A percentile compares a stretch with the other conserved stretches of the same genome.
phyloP scores from a whole-genome alignment of 2,113 vertebrate genomes.

The Cottus gobio region DNA sequence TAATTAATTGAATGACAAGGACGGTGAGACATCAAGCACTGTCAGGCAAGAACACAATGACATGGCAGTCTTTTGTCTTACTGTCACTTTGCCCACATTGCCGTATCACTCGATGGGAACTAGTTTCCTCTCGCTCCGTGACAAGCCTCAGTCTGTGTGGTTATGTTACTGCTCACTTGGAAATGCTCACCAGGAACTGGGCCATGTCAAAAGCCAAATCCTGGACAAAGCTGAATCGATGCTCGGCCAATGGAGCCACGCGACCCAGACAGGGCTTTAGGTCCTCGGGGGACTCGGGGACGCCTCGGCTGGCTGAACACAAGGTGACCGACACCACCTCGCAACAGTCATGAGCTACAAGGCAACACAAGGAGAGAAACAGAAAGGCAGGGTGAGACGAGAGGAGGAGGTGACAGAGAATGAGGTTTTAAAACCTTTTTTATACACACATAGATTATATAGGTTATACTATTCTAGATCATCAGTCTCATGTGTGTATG shows the following conservation, averaged over 20 bases:
- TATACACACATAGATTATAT: not conserved
- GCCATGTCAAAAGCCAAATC: slow-evolving; percentile 95
- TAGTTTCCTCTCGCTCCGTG: slow-evolving; percentile 5
- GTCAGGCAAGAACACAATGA: slow-evolving; percentile 20
- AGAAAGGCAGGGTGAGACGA: not conserved
- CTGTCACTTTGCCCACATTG: slow-evolving; percentile 29
- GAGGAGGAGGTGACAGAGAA: not conserved
- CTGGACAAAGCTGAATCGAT: slow-evolving; percentile 90
- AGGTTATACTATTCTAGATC: too few relatives aligned
- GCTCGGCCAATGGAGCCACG: slow-evolving; percentile 85
- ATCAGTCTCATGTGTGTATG: not conserved
- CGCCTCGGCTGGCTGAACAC: slow-evolving; percentile 84
- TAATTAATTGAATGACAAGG: slow-evolving; percentile 2
- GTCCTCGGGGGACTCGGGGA: slow-evolving; percentile 78
- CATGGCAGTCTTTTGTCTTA: slow-evolving; percentile 20
- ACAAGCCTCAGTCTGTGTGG: slow-evolving; percentile 4
- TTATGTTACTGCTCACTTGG: not conserved
- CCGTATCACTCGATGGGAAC: slow-evolving; percentile 16
- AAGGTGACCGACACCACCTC: slow-evolving; percentile 92
- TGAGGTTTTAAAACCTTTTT: not conserved
- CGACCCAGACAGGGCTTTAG: slow-evolving; percentile 1
- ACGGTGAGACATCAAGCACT: slow-evolving; percentile 21
- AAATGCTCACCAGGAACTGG: slow-evolving; percentile 88
- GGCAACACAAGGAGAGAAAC: slow-evolving; percentile 18
- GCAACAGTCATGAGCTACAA: slow-evolving; percentile 92